Conservation (phyloP, 1,140 invertebrate species). For the Drosophila virilis region DNA sequence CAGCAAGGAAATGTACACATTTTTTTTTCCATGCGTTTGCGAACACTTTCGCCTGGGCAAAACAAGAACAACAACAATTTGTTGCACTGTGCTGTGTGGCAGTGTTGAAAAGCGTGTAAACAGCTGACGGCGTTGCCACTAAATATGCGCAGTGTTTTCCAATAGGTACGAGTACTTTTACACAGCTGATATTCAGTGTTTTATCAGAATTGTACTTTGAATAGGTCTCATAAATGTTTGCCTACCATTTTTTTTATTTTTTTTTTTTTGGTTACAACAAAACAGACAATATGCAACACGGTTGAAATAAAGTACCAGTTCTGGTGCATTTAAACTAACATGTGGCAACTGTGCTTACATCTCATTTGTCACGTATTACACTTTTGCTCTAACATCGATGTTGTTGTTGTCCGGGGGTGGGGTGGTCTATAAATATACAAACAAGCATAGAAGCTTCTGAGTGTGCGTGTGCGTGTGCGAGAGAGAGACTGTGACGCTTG, state of each 20-base stretch:
- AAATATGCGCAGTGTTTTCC: neutral
- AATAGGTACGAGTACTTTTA: neutral
- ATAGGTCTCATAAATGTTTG: no score
- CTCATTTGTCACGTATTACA: conserved; percentile 64
- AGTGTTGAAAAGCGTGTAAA: conserved; percentile 36
- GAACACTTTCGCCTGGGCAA: conserved; percentile 38
- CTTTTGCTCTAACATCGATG: neutral
- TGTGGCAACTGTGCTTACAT: conserved; percentile 43
- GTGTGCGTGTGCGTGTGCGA: neutral
- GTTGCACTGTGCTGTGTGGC: conserved; percentile 22
- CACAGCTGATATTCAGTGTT: no score
- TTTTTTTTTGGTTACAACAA: no score
- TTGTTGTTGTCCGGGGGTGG: conserved; percentile 16
- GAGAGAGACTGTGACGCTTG: neutral
- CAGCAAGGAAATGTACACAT: conserved; percentile 22
- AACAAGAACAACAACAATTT: conserved; percentile 30
- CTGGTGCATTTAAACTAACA: conserved; percentile 5
- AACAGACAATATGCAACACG: neutral
- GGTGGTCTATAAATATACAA: conserved; percentile 16
- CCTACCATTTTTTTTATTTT: no score
- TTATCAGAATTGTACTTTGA: no score
- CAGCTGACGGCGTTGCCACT: conserved; percentile 44
- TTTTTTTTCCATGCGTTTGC: conserved; percentile 14
- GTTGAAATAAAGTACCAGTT: neutral
- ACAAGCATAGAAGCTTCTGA: neutral